These are phyloP conservation scores for Epinotia bilunana DNA, from an alignment of 2,888 invertebrate species.

Conservation along the genomic window DNA sequence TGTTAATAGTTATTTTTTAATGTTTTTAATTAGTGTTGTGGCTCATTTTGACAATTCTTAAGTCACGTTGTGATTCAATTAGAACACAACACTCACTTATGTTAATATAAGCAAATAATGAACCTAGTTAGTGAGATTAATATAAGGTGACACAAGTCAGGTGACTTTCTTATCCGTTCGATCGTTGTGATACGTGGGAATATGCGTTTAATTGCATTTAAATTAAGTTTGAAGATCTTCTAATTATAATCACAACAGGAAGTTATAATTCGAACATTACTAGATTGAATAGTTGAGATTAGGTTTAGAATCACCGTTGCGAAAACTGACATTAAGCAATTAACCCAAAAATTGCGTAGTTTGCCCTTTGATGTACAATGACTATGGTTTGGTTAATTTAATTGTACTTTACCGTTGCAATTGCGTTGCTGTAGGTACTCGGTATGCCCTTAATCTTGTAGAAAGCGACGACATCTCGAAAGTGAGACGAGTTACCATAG, in stretches of 20 bases:
- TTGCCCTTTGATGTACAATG: neutral
- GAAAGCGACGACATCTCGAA: conserved; percentile 32
- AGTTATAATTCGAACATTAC: neutral
- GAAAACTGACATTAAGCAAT: too few species aligned
- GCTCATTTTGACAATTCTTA: neutral
- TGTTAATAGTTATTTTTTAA: neutral
- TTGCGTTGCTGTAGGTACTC: conserved; percentile 1
- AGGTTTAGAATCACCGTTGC: too few species aligned
- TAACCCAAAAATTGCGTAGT: neutral
- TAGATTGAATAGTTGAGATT: too few species aligned
- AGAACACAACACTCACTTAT: neutral
- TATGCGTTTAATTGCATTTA: neutral
- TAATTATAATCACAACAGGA: neutral
- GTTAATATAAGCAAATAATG: neutral
- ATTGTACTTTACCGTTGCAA: conserved; percentile 13
- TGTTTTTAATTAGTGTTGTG: neutral
- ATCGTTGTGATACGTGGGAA: conserved; percentile 6
- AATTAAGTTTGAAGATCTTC: too few species aligned
- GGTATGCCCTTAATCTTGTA: conserved; percentile 33
- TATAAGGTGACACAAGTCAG: neutral
- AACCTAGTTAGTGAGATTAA: neutral
- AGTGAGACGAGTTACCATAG: conserved; percentile 15
- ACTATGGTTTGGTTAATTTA: conserved; percentile 5
- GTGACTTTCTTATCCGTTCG: conserved; percentile 12
- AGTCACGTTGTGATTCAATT: neutral